Percentiles rank a stretch among this genome's conserved stretches.
These are phyloP conservation scores for Thaleichthys pacificus DNA, from an alignment of 2,797 vertebrate species.

Conservation along the genomic window DNA sequence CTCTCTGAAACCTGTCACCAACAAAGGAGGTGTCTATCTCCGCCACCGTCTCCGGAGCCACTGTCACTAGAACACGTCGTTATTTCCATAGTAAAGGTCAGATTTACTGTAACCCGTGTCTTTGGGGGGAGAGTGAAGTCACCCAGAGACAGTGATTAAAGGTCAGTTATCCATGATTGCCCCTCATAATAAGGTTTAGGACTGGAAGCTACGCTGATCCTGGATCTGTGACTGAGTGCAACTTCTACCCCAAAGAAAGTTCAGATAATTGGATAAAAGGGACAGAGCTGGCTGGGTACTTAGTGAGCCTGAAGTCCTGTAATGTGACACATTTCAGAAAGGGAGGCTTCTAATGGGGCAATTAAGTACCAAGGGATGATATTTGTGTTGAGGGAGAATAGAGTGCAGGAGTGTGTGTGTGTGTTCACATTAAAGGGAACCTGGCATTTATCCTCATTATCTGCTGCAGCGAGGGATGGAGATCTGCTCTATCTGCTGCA, in stretches of 20 bases:
- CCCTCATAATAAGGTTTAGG: slow-evolving; percentile 39
- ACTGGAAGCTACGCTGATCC: slow-evolving; percentile 52
- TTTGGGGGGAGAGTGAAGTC: slow-evolving; percentile 61
- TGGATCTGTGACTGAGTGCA: slow-evolving; percentile 58
- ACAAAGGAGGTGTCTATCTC: slow-evolving; percentile 63
- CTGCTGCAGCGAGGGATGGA: slow-evolving; percentile 40
- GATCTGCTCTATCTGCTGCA: slow-evolving; percentile 47
- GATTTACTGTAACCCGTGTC: slow-evolving; percentile 69
- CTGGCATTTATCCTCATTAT: slow-evolving; percentile 69
- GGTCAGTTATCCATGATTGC: slow-evolving; percentile 67
- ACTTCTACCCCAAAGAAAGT: slow-evolving; percentile 59
- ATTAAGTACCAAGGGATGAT: slow-evolving; percentile 63
- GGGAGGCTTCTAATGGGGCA: slow-evolving; percentile 72
- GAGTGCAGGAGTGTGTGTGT: slow-evolving; percentile 33
- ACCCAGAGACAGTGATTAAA: slow-evolving; percentile 69
- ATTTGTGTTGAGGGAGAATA: slow-evolving; percentile 52
- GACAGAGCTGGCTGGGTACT: slow-evolving; percentile 50
- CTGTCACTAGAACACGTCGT: slow-evolving; percentile 74
- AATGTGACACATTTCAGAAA: slow-evolving; percentile 73
- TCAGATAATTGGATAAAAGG: slow-evolving; percentile 71
- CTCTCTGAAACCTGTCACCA: slow-evolving; percentile 69
- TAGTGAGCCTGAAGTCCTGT: slow-evolving; percentile 69
- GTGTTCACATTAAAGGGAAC: slow-evolving; percentile 38
- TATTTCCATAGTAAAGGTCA: slow-evolving; percentile 77
- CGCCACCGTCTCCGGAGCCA: slow-evolving; percentile 61